Evolutionary conservation across 92 coral and sea anemone species (phyloP).

Genomic region (Meandrina meandrites): DNA sequence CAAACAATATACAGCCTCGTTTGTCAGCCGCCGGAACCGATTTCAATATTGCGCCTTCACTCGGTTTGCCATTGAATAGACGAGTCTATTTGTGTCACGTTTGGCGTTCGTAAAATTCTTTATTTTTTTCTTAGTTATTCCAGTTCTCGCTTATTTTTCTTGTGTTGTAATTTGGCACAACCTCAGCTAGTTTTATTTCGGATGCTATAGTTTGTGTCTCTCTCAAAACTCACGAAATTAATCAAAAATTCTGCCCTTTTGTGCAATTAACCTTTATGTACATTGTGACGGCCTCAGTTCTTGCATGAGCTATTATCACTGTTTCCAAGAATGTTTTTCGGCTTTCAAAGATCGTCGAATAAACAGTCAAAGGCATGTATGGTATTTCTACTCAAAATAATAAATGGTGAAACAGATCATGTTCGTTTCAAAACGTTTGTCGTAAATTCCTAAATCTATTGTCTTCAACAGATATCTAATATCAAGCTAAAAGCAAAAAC

Average conservation of each 20-base stretch:
- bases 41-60: neutral
- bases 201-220: no score
- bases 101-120: neutral
- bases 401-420: neutral
- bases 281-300: neutral
- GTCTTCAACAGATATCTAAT: neutral
- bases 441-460: neutral
- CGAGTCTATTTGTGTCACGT: constrained; percentile 5
- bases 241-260: neutral
- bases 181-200: neutral
- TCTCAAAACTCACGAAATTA: neutral
- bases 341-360: neutral
- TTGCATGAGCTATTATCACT: neutral
- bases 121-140: neutral
- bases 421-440: neutral
- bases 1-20: constrained; percentile 10
- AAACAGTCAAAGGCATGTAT: neutral
- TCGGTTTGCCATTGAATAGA: constrained; percentile 2
- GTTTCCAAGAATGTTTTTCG: neutral
- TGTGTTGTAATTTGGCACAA: no score
- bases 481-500: neutral
- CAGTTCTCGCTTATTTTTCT: neutral
- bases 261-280: neutral
- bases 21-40: constrained; percentile 27
- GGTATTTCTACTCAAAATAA: neutral